These are phyloP conservation scores for Drosophila vallismaia DNA, from an alignment of 2,888 invertebrate genomes.

Conservation along the genomic window DNA sequence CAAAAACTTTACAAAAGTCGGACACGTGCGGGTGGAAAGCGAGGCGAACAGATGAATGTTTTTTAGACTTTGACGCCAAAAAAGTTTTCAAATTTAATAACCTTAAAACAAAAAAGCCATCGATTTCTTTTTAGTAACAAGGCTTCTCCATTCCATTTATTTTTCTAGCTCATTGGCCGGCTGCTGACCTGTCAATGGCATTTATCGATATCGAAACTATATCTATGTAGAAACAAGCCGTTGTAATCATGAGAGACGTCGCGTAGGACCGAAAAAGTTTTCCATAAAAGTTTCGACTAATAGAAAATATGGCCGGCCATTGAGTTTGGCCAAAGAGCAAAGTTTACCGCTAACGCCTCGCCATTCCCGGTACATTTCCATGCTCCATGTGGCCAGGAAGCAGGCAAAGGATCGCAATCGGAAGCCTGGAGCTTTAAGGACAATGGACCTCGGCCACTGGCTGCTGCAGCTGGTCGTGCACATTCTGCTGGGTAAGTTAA, in stretches of 20 bases:
- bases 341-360: constrained; percentile 30
- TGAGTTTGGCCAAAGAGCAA: constrained; percentile 47
- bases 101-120: constrained; percentile 57
- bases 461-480: constrained; percentile 64
- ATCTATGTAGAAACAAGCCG: constrained; percentile 33
- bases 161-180: constrained; percentile 54
- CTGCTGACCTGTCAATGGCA: constrained; percentile 55
- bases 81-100: constrained; percentile 79
- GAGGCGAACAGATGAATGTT: constrained; percentile 15
- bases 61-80: constrained; percentile 63
- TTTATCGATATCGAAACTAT: constrained; percentile 57
- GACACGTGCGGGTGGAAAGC: constrained; percentile 29
- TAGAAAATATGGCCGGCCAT: constrained; percentile 53
- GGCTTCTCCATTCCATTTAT: constrained; percentile 33
- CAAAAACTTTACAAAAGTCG: constrained; percentile 56
- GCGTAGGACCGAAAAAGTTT: constrained; percentile 41
- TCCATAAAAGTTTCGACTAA: constrained; percentile 47
- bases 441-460: constrained; percentile 63
- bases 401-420: constrained; percentile 17
- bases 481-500: constrained; percentile 69
- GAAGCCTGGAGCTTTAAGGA: constrained; percentile 47
- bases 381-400: constrained; percentile 32
- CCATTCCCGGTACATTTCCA: constrained; percentile 1
- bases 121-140: constrained; percentile 23
- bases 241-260: constrained; percentile 41